Evolutionary conservation across 35 echinoderm and acorn worm species (phyloP), one percentile per base, ranked within the genome.

Genomic region (Lytechinus pictus): DNA sequence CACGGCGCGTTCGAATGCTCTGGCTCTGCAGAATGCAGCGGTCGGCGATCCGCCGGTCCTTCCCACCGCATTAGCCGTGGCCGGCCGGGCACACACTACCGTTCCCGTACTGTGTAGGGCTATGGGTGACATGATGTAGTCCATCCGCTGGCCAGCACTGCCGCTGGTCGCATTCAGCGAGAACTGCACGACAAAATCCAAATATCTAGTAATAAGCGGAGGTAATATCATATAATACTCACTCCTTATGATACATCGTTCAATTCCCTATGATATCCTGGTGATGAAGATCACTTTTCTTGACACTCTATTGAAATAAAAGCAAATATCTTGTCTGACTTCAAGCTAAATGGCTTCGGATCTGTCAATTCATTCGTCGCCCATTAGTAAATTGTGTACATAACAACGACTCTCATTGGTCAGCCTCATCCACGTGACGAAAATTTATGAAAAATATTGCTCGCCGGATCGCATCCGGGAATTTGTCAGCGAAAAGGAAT

Each of bases 381-480:
- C 57, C 27, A 95, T 91, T 24, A 44, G 53, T 54, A 91, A 52
- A 61, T 56, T 89, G 95, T 87, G 95, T 95, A 95, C 95, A 91
- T 95, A 95, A 95, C 95, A 95, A 95, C 95, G 89, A 95, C 89
- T 55, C 60, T 95, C 11, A 95, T 95, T 95, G 95, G 95, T 27
- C 29, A 95, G 12, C 10, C 28, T 6, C 10, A 53, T 24, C 89
- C 95, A 91, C 55, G 55, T 95, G 95, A 95, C 58, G 12, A 55
- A 89, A 54, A 54, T 54, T 14, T 57, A 57, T 53, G 56, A 58
- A 58, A 58, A 58, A 58, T 58, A 3, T 58, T 58, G 56, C 56
- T 58, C 56, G 56, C 56, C 56, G 56, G 56, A 58, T 58, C 56
- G 56, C 56, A 58, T 58, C 56, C 56, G 56, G 56, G 56, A 58